These are phyloP conservation scores for Rhaphigaster nebulosa DNA, from an alignment of 2,888 invertebrate genomes.

Conservation along the genomic window DNA sequence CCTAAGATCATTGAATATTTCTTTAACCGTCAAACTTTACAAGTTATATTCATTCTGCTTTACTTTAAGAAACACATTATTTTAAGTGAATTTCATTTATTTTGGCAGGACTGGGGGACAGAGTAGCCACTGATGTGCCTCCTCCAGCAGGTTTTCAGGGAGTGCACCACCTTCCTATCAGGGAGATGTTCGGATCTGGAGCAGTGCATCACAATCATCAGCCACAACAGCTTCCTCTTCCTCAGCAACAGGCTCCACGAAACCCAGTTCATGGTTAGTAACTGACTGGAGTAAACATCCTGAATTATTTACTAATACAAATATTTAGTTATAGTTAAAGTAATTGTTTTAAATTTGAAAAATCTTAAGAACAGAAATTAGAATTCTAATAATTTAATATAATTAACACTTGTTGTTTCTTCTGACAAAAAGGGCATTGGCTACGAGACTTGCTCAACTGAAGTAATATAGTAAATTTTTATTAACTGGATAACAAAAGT, in stretches of 20 bases:
- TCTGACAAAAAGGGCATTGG: no score
- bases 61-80: not conserved
- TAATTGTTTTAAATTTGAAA: no score
- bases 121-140: conserved; percentile 2
- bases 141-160: conserved; percentile 15
- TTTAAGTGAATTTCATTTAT: not conserved
- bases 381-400: no score
- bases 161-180: not conserved
- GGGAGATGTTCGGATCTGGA: conserved; percentile 24
- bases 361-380: no score
- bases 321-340: no score
- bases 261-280: conserved; percentile 4
- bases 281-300: not conserved
- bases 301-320: not conserved
- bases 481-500: no score
- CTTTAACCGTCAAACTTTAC: not conserved
- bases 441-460: no score
- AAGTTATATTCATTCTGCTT: not conserved
- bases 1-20: not conserved
- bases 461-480: no score
- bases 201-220: conserved; percentile 23
- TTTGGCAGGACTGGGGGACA: conserved; percentile 24
- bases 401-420: no score
- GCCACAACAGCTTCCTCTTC: not conserved
- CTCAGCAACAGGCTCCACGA: conserved; percentile 15